Percentiles rank a stretch among this genome's conserved stretches.
Conservation (phyloP, 1,140 invertebrate species). For the Tribolium castaneum region DNA sequence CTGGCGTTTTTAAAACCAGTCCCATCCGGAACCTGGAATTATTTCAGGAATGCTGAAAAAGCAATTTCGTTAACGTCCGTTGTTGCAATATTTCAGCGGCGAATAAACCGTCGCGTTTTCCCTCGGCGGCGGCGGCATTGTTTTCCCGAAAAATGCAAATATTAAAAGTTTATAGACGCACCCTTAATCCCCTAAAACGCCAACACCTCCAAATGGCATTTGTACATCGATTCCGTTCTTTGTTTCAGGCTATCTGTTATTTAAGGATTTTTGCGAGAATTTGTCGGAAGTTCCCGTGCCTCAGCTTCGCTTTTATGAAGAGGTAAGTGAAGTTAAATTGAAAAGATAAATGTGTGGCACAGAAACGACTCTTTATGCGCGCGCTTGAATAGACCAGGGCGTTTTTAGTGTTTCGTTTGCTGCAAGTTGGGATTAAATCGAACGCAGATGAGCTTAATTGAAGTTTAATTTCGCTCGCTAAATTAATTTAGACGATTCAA, state of each 20-base stretch:
- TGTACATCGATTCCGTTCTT: slow-evolving; percentile 52
- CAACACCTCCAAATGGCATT: background rate
- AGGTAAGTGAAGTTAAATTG: slow-evolving; percentile 74
- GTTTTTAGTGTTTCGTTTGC: too few species aligned
- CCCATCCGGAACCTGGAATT: background rate
- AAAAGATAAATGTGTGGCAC: background rate
- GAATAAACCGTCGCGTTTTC: background rate
- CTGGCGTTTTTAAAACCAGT: slow-evolving; percentile 5
- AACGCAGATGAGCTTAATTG: background rate
- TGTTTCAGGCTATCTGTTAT: slow-evolving; percentile 95
- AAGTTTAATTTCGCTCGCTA: background rate
- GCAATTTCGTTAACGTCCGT: slow-evolving; percentile 23
- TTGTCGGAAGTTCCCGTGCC: slow-evolving; percentile 95
- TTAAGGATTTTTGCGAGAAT: slow-evolving; percentile 99
- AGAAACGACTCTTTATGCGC: background rate
- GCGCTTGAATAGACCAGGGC: background rate
- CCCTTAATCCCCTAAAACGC: background rate
- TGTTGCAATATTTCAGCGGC: background rate
- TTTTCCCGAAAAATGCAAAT: slow-evolving; percentile 26
- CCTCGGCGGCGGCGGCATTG: background rate
- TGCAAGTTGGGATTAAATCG: background rate
- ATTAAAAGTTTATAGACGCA: slow-evolving; percentile 12
- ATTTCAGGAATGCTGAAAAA: slow-evolving; percentile 18
- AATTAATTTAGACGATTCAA: slow-evolving; percentile 1
- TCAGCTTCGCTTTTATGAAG: slow-evolving; percentile 99